phyloP scores from a whole-genome alignment of 2,888 invertebrate species.

The Rotaria socialis region DNA sequence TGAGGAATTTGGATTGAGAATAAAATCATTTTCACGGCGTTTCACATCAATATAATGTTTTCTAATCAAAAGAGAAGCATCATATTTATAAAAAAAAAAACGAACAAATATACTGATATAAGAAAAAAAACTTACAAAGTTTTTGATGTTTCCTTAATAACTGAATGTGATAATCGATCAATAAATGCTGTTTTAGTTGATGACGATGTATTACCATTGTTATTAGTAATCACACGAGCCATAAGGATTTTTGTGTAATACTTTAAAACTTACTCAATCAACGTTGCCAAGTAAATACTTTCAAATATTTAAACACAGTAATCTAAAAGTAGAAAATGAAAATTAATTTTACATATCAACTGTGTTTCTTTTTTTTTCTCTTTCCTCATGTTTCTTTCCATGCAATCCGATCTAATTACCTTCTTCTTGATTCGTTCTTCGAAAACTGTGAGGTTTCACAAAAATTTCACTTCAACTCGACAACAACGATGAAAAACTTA shows the following conservation, averaged over 20 bases:
- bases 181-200: not conserved
- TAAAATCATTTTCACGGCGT: conserved; percentile 17
- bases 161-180: conserved; percentile 31
- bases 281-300: not conserved
- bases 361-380: not conserved
- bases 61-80: not conserved
- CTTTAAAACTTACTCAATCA: not conserved
- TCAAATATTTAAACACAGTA: not conserved
- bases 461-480: not conserved
- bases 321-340: not conserved
- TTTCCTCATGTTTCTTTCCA: too few species aligned
- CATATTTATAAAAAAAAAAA: not conserved
- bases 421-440: not conserved
- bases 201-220: not conserved
- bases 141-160: conserved; percentile 30
- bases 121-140: not conserved
- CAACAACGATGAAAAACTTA: not conserved
- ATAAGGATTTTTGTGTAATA: not conserved
- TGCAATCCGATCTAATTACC: too few species aligned
- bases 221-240: not conserved
- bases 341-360: not conserved
- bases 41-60: conserved; percentile 25
- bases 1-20: not conserved
- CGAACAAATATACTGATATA: not conserved
- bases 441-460: not conserved